Evolutionary conservation across 2,797 vertebrate species (phyloP), one percentile per base, ranked within the genome.

Genomic region (Orestias chungarensis): DNA sequence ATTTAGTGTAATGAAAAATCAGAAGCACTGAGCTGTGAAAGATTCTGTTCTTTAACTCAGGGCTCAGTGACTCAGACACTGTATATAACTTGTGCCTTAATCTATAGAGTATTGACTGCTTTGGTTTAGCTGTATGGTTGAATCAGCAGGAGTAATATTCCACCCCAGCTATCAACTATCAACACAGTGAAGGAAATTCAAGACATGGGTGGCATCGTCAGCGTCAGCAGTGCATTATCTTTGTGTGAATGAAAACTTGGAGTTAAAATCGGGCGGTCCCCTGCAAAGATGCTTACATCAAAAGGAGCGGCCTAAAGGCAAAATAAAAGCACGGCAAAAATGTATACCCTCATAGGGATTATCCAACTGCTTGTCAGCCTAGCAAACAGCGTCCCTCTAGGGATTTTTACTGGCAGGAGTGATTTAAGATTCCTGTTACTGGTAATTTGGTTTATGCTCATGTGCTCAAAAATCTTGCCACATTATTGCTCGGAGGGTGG

Each of bases 371-470:
- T 66, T 82, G 81, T 81, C 82, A 85, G 71, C 70, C 46, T 76
- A 76, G 76, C 76, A 87, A 89, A 81, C 69, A 84, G 67, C 43
- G 33, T 3, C 57, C 66, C 46, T 62, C 20, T 10, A 23, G 70
- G 75, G 67, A 73, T 38, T 31, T 64, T 81, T 73, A 38, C 73
- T 76, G 73, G 69, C 77, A 79, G 68, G 27, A 74, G 46, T 71
- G 75, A 88, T 81, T 79, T 74, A 66, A 74, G 52, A 66, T 82
- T 81, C 57, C 50, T 75, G 61, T 84, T 79, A 59, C 71, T 76
- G 79, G 84, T 85, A 72, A 86, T 85, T 75, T 82, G 72, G 54
- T 85, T 86, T 74, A 70, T 76, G 75, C 64, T 73, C 38, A 66
- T 74, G 74, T 59, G 66, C 74, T 81, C 27, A 71, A 85, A 82